Base-by-base conservation (phyloP, 2,888 invertebrate genomes). In the Orthonevra nobilis region DNA sequence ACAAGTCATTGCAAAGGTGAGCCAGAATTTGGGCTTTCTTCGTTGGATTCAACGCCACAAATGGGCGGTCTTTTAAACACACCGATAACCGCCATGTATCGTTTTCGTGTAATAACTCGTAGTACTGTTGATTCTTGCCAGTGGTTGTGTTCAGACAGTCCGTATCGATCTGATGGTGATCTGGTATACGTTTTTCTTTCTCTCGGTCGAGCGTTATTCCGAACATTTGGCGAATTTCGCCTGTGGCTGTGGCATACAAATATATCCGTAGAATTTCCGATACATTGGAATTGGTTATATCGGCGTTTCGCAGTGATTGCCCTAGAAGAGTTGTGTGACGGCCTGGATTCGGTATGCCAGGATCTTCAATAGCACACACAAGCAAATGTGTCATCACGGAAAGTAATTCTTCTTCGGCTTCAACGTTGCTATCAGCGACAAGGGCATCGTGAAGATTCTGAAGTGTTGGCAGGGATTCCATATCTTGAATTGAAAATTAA, bases 291-390 rank as follows among this genome's bases (percentile, higher is more conserved):
- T 96, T 96, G 0, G 96, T 97, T 52, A 98, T 94, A 69, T 97
- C 97, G 81, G 97, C 95, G 83, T 93, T 93, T 1, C 95, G 91
- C 48, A 98, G 91, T 79, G 96, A 96, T 89, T 98, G 97, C 0
- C 97, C 97, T 2, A 98, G 90, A 4, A 95, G 92, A 0, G 97
- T 98, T 0, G 96, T 95, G 85, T 97, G 96, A 0, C 96, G 91
- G 0, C 95, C 95, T 0, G 96, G 96, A 89, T 96, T 96, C 0
- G 96, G 96, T 74, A 96, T 96, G 0, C 96, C 97, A 1, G 94
- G 97, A 91, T 98, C 97, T 89, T 97, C 97, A 88, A 97, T 95
- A 81, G 97, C 97, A 86, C 96, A 96, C 23, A 96, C 94, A 19
- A 98, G 91, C 17, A 98, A 90, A 87, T 97, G 96, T 6, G 96